Evolutionary conservation across 1,140 invertebrate species (phyloP).

Genomic region (Ooceraea biroi): DNA sequence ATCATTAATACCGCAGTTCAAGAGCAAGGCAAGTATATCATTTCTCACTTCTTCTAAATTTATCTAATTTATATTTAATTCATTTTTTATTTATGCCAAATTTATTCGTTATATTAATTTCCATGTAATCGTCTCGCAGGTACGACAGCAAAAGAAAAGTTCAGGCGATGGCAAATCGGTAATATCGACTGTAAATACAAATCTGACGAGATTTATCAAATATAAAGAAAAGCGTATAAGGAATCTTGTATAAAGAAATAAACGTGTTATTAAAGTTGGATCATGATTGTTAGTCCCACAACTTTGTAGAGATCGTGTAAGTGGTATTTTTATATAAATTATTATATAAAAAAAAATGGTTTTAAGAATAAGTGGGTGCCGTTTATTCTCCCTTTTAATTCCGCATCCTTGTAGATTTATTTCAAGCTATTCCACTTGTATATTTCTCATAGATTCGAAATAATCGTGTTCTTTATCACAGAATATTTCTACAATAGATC

Average conservation of each 20-base stretch:
- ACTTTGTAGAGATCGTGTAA: not conserved
- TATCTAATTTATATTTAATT: slow-evolving; percentile 25
- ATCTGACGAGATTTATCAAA: slow-evolving; percentile 90
- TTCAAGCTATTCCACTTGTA: not conserved
- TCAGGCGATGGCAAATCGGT: slow-evolving; percentile 89
- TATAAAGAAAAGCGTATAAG: slow-evolving; percentile 87
- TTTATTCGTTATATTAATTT: slow-evolving; percentile 1
- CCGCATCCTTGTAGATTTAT: not conserved
- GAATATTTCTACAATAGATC: slow-evolving; percentile 2
- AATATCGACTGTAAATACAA: slow-evolving; percentile 90
- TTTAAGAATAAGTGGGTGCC: not conserved
- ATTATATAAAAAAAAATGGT: not conserved
- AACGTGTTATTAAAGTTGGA: not conserved
- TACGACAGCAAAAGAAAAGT: slow-evolving; percentile 88
- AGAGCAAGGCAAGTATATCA: slow-evolving; percentile 87
- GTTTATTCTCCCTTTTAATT: not conserved
- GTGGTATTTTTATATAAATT: slow-evolving; percentile 24
- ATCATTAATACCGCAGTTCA: slow-evolving; percentile 88
- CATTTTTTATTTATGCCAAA: not conserved
- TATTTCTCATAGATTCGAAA: not conserved
- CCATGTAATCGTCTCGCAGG: slow-evolving; percentile 82
- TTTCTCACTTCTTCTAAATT: not conserved
- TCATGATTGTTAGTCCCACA: not conserved
- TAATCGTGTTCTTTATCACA: slow-evolving; percentile 18
- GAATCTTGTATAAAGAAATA: slow-evolving; percentile 42